Evolutionary conservation across 2,888 invertebrate species (phyloP), one percentile per base, ranked within the genome.

Genomic region (Hyles lineata): DNA sequence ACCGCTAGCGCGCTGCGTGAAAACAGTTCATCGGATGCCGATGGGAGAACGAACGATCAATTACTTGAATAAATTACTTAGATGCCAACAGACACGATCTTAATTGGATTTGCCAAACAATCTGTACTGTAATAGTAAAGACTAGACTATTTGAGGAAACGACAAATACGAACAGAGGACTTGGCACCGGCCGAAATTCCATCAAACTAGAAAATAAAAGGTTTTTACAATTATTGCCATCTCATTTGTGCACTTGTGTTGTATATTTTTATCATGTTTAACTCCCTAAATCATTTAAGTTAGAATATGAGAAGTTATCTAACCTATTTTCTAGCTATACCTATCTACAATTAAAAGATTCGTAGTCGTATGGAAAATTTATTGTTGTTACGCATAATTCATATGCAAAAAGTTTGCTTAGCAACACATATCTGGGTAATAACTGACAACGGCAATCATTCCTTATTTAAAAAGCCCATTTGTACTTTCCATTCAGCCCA

Each of bases 401-500:
- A 43, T 11, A 11, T 11, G 32, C 55, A 75, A 73, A 61, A 35
- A 29, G 52, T 70, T 62, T 21, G 58, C 81, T 76, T 85, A 84
- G 84, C 81, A 85, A 85, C 84, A 82, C 76, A 74, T 75, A 73
- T 70, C 50, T 55, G 23, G 58, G 63, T 77, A 75, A 78, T 77
- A 76, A 78, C 77, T 76, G 75, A 75, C 76, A 76, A 73, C 74
- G 77, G 75, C 76, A 76, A 77, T 75, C 80, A 78, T 79, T 76
- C 79, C 80, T 80, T 81, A 79, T 80, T 80, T 77, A 78, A 78
- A 78, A 78, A 82, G 76, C 78, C 81, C 78, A 84, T 83, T 82
- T 79, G 76, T 78, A 80, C 81, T 87, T 84, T 84, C 82, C 80
- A 86, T 85, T 83, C 86, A 76, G 75, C 70, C 77, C 79, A 78